Percentiles rank a stretch among this genome's conserved stretches.
Evolutionary conservation across 30 jellyfish, hydroid and myxozoan genomes (phyloP).

Genomic region (Morbakka virulenta): DNA sequence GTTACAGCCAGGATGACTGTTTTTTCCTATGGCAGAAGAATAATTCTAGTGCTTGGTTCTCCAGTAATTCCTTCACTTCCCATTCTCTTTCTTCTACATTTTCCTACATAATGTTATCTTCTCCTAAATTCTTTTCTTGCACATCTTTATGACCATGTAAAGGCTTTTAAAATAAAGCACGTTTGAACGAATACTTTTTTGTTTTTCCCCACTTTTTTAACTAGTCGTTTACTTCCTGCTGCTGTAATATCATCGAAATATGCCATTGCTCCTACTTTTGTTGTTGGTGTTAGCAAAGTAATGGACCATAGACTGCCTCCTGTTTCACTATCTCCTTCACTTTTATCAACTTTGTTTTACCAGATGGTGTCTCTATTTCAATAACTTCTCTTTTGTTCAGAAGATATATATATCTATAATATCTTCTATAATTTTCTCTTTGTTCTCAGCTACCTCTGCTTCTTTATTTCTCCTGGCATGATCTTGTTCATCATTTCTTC

Average conservation of each 20-base stretch:
- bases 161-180: constrained; percentile 41
- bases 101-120: too few species aligned
- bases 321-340: too few species aligned
- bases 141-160: constrained; percentile 27
- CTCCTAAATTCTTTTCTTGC: constrained; percentile 34
- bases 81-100: too few species aligned
- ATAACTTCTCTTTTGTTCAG: neutral
- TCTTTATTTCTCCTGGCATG: constrained; percentile 7
- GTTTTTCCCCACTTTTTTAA: constrained; percentile 12
- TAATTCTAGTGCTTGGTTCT: too few species aligned
- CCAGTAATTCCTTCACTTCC: too few species aligned
- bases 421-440: neutral
- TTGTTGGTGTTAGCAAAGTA: constrained; percentile 23
- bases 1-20: constrained; percentile 25
- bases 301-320: too few species aligned
- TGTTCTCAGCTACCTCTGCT: neutral
- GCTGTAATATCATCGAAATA: constrained; percentile 35
- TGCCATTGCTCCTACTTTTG: neutral
- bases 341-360: too few species aligned
- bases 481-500: neutral
- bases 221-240: constrained; percentile 22
- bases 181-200: constrained; percentile 3
- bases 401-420: constrained; percentile 1
- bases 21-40: too few species aligned
- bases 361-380: too few species aligned